Conservation (phyloP, 2,888 invertebrate species). For the Stenotaenia linearis region DNA sequence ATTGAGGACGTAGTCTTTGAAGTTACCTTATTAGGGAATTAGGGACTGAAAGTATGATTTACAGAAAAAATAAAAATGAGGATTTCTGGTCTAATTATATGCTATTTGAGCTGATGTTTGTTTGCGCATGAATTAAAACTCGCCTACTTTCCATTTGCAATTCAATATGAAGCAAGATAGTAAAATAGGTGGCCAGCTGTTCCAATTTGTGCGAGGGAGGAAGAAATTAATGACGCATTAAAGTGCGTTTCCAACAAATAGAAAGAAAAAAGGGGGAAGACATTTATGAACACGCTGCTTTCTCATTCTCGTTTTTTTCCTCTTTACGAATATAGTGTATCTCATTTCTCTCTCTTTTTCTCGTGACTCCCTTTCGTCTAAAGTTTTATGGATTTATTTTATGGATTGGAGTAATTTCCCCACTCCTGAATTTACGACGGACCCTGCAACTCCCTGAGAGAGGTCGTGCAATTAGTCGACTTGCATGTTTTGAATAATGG, state of each 20-base stretch:
- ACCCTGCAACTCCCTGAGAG: conserved; percentile 23
- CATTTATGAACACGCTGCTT: not conserved
- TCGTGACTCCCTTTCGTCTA: not conserved
- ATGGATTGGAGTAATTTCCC: conserved; percentile 21
- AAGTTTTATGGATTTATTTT: conserved; percentile 26
- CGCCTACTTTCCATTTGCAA: conserved; percentile 5
- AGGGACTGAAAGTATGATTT: not conserved
- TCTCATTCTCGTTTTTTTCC: not conserved
- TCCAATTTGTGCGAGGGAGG: not conserved
- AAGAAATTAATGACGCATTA: conserved; percentile 22
- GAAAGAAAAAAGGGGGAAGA: not conserved
- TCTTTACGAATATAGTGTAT: not conserved
- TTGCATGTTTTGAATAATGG: conserved; percentile 26
- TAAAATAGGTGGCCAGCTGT: conserved; percentile 24
- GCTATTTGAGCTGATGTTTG: conserved; percentile 17
- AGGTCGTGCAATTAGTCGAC: conserved; percentile 17
- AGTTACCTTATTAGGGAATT: not conserved
- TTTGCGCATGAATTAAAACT: not conserved
- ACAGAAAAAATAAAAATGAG: not conserved
- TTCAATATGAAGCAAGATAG: conserved; percentile 12
- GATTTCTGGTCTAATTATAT: conserved; percentile 7
- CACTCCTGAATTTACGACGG: conserved; percentile 11
- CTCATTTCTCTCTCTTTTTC: not conserved
- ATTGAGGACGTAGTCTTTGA: not conserved
- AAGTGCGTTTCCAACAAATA: conserved; percentile 7